Evolutionary conservation across 2,888 invertebrate species (phyloP).

Genomic region (Cryptocephalus primarius): DNA sequence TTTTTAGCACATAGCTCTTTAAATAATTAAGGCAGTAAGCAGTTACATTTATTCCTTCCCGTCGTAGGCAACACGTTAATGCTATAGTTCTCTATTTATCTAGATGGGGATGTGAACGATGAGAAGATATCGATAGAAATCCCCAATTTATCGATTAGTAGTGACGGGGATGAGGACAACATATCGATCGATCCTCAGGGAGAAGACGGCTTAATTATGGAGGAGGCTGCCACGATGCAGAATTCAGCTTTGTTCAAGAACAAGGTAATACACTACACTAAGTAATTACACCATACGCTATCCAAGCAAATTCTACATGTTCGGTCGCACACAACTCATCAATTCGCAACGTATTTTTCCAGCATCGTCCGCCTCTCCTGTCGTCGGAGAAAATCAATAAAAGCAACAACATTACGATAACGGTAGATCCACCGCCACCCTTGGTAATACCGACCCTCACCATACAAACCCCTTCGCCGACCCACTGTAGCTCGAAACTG

Average conservation of each 20-base stretch:
- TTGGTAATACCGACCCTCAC: conserved; percentile 53
- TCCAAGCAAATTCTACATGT: no score
- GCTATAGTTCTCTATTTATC: conserved; percentile 34
- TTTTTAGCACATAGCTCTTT: no score
- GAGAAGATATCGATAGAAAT: conserved; percentile 40
- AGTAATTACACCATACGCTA: no score
- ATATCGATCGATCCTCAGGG: conserved; percentile 35
- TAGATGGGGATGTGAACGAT: conserved; percentile 37
- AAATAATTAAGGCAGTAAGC: no score
- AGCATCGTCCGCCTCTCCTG: conserved; percentile 44
- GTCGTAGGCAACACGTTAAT: no score
- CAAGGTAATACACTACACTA: conserved; percentile 13
- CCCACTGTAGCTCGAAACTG: conserved; percentile 41
- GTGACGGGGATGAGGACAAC: conserved; percentile 34
- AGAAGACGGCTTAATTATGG: conserved; percentile 35
- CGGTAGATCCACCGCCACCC: conserved; percentile 35
- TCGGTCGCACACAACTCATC: no score
- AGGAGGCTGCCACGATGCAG: conserved; percentile 36
- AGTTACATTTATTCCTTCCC: no score
- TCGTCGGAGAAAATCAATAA: conserved; percentile 21
- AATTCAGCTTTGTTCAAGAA: conserved; percentile 18
- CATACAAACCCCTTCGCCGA: conserved; percentile 60
- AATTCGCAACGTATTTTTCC: conserved; percentile 19
- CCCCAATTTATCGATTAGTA: conserved; percentile 34
- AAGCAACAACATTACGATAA: conserved; percentile 15